Evolutionary conservation across 23 tunicate genomes (phyloP), one percentile per base, ranked within the genome.

Genomic region (Halocynthia roretzi): DNA sequence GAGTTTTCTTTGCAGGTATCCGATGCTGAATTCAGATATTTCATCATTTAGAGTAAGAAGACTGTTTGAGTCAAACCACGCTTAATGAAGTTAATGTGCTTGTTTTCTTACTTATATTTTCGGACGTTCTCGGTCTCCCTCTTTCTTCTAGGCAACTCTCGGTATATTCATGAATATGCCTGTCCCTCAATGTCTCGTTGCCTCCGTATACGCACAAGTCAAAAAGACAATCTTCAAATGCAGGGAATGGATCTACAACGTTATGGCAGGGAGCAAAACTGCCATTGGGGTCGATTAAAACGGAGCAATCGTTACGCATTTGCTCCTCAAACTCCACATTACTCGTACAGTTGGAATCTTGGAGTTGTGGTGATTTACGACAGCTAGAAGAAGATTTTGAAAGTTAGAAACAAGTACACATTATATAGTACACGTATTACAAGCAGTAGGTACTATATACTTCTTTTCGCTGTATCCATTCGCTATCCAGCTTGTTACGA

Each of bases 401-500:
- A 31, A 31, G 44, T 31, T 31, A 31, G 4, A 31, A 31, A 31
- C 44, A 31, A 31, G 44, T 31, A 31, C 44, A 31, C 44, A 31
- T 31, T 31, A 31, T 31, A 31, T 31, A 31, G 44, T 31, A 31
- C 4, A 31, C 44, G 4, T 31, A 31, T 31, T 31, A 31, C 44
- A 31, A 31, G 44, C 44, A 31, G 44, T 31, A 4, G 44, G 44
- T 31, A 31, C 4, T 31, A 31, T 4, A 31, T 31, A 31, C 78
- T 53, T 64, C 5, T 8, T 15, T 17, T 62, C 56, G 1, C 56
- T 64, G 21, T 74, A 74, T 20, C 87, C 95, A 22, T 82, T 76
- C 6, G 83, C 80, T 65, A 50, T 72, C 95, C 95, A 88, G 72
- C 95, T 88, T 60, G 73, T 72, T 50, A 88, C 87, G 53, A 88